phyloP scores from a whole-genome alignment of 2,797 vertebrate genomes.

The Urosaurus nigricauda region DNA sequence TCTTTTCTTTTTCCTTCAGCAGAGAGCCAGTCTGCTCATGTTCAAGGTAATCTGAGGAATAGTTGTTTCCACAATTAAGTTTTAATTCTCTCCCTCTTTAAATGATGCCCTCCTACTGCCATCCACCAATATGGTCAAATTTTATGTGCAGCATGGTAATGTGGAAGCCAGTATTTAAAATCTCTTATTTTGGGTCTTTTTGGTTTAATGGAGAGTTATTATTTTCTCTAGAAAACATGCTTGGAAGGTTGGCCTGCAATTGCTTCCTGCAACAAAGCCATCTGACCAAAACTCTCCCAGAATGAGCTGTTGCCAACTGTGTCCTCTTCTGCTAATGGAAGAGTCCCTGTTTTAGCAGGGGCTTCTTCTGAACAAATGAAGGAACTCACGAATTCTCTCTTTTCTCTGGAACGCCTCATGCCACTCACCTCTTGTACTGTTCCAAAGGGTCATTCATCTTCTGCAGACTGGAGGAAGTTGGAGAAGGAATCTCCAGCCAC shows the following conservation, averaged over 20 bases:
- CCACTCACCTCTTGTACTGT: background rate
- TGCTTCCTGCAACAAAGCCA: slow-evolving; percentile 83
- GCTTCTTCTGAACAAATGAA: background rate
- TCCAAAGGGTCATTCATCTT: background rate
- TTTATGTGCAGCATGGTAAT: slow-evolving; percentile 78
- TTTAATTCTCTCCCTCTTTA: background rate
- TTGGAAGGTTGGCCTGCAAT: slow-evolving; percentile 80
- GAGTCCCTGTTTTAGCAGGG: background rate
- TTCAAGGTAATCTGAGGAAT: slow-evolving; percentile 71
- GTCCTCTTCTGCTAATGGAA: background rate
- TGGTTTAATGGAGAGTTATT: slow-evolving; percentile 57
- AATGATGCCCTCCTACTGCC: slow-evolving; percentile 21
- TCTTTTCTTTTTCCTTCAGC: slow-evolving; percentile 52
- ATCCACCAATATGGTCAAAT: slow-evolving; percentile 55
- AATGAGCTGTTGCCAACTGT: slow-evolving; percentile 52
- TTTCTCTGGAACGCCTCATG: background rate
- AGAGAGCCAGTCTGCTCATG: slow-evolving; percentile 78
- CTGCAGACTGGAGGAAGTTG: background rate
- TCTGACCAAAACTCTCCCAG: slow-evolving; percentile 67
- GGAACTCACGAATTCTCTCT: background rate
- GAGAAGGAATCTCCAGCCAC: background rate
- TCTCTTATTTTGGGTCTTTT: slow-evolving; percentile 53
- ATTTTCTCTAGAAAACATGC: slow-evolving; percentile 72
- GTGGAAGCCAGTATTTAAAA: slow-evolving; percentile 78
- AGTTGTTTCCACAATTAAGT: slow-evolving; percentile 51